phyloP scores from a whole-genome alignment of 2,797 vertebrate species.

The Limnodromus scolopaceus region DNA sequence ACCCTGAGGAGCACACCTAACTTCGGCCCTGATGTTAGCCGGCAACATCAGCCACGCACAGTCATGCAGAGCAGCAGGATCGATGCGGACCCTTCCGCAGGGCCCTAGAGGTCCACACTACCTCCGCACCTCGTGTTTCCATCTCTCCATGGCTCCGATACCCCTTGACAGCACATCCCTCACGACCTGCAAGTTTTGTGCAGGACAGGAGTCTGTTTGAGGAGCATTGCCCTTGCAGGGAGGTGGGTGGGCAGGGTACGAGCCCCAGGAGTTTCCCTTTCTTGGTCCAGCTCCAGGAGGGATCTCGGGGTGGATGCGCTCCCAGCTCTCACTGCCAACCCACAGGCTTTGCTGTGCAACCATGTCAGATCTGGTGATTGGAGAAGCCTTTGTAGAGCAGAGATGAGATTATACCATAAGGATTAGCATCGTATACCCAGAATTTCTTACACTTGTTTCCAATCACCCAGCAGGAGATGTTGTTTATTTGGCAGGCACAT shows the following conservation, averaged over 20 bases:
- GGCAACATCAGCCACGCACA: rapidly evolving
- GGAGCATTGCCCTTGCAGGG: neutral
- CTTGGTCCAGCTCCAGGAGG: neutral
- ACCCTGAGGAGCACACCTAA: rapidly evolving
- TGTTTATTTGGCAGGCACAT: slow-evolving; percentile 12
- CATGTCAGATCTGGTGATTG: neutral
- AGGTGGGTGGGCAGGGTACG: neutral
- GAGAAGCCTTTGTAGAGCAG: neutral
- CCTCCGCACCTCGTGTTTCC: neutral
- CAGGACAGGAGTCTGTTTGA: rapidly evolving
- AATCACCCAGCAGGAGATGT: neutral
- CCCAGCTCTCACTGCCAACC: neutral
- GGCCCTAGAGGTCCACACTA: rapidly evolving
- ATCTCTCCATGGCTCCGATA: neutral
- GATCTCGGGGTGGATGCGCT: rapidly evolving
- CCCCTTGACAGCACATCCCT: neutral
- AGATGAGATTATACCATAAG: neutral
- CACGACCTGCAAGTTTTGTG: neutral
- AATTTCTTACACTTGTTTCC: neutral
- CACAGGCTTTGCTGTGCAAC: neutral
- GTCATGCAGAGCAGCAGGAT: neutral
- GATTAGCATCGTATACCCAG: neutral
- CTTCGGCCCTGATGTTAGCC: neutral
- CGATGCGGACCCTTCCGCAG: rapidly evolving
- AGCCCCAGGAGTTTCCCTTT: neutral